Percentiles rank a stretch among this genome's conserved stretches.
phyloP scores from a whole-genome alignment of 1,140 invertebrate species.

The Cydia amplana region DNA sequence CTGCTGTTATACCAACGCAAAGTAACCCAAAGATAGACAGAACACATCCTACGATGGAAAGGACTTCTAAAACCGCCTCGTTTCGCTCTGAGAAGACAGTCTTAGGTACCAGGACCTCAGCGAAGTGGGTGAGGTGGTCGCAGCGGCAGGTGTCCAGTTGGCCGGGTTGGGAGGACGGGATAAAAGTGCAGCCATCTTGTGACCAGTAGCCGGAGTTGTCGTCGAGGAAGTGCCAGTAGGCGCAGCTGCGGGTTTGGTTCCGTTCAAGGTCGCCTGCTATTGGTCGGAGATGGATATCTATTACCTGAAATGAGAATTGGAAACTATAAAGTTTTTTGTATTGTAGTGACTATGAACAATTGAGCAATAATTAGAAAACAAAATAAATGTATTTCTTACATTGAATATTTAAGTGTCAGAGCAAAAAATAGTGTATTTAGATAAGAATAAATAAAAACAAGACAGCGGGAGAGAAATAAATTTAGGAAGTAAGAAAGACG shows the following conservation, averaged over 20 bases:
- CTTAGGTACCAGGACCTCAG: conserved; percentile 67
- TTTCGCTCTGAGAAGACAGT: conserved; percentile 58
- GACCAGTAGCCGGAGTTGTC: conserved; percentile 66
- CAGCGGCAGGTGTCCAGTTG: conserved; percentile 73
- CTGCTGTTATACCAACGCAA: conserved; percentile 70
- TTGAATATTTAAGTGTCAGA: no score
- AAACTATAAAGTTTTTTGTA: not conserved
- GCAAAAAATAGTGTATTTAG: conserved; percentile 7
- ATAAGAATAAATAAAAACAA: no score
- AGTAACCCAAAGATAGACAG: conserved; percentile 71
- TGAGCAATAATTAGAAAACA: no score
- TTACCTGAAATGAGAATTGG: conserved; percentile 50
- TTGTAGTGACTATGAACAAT: no score
- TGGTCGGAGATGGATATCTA: conserved; percentile 68
- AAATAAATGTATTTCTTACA: no score
- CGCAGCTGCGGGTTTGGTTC: conserved; percentile 68
- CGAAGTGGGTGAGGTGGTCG: conserved; percentile 78
- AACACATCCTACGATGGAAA: conserved; percentile 72
- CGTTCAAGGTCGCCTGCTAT: conserved; percentile 41
- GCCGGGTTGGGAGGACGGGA: conserved; percentile 46
- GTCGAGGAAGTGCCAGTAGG: conserved; percentile 70
- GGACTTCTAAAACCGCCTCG: conserved; percentile 59
- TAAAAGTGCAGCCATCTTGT: conserved; percentile 67
- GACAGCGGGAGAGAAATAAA: no score
- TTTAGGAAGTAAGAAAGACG: not conserved